Conservation (phyloP, 2,888 invertebrate genomes). For the Morpho deidamia region DNA sequence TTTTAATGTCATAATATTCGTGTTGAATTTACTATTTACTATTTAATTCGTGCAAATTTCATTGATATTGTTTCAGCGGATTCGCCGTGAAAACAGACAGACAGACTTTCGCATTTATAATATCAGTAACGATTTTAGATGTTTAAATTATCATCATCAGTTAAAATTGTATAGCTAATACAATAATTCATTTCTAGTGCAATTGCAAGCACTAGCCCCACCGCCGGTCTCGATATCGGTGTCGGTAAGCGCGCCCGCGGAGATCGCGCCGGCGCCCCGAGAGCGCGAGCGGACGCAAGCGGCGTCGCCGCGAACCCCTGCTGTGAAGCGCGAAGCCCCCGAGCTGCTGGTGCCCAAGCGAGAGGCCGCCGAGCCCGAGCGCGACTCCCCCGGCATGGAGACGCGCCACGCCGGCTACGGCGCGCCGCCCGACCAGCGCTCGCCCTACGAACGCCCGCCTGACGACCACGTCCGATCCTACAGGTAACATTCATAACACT, state of each 20-base stretch:
- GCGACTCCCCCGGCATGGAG: conserved; percentile 87
- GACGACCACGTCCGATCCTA: conserved; percentile 80
- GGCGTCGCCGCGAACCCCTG: conserved; percentile 60
- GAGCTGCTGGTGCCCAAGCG: conserved; percentile 83
- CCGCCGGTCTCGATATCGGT: conserved; percentile 20
- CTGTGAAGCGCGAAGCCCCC: conserved; percentile 68
- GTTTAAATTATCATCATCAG: not conserved
- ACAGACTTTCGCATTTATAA: too few species aligned
- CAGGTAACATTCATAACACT: conserved; percentile 56
- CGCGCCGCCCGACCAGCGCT: conserved; percentile 82
- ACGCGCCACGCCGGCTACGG: conserved; percentile 81
- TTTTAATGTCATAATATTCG: not conserved
- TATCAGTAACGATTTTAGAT: not conserved
- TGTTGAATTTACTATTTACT: not conserved
- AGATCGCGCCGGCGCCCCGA: conserved; percentile 34
- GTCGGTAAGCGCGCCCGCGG: conserved; percentile 30
- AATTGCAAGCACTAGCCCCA: conserved; percentile 33
- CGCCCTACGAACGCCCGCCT: conserved; percentile 83
- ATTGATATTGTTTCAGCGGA: too few species aligned
- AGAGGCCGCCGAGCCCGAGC: conserved; percentile 80
- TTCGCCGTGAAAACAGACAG: too few species aligned
- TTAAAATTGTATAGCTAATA: not conserved
- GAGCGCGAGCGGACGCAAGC: conserved; percentile 33
- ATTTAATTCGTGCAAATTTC: too few species aligned
- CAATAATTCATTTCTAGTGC: conserved; percentile 26